Base-by-base conservation (phyloP, 2,797 vertebrate genomes). In the Aphelocoma californica region DNA sequence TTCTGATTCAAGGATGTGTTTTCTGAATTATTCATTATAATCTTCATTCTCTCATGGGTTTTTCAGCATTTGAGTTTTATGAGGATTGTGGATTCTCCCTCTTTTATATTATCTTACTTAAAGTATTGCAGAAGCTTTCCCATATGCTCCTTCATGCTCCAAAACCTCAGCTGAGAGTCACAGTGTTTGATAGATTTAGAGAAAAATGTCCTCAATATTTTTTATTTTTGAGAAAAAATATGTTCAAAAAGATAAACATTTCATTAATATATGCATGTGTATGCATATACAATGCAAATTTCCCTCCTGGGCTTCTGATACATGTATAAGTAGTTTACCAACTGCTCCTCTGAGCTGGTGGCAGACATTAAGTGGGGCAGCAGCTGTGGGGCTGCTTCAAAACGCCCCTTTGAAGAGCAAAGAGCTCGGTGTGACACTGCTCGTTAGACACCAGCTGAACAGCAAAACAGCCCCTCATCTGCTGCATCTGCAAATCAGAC, bases 361-460 rank as follows among this genome's bases (percentile, higher is more conserved):
- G 34, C 72, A 91, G 57, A 21, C 32, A 48, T 20, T 14, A 47
- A 88, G n/a, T 78, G 56, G 66, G 80, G 51, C 82, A 83, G 70
- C 50, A 64, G 34, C 79, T 60, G 48, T 29, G 51, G 40, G 34
- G 29, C 85, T 57, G 45, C 70, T 75, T 65, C 81, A 48, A 9
- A 78, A 66, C 28, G 6, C 8, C 38, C 45, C 47, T 85, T 51
- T n/a, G 80, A 92, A 78, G 67, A 71, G 60, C 57, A 64, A 38
- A 73, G 65, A 18, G 14, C 26, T 77, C 0, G 0, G 34, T 12
- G 57, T 32, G 42, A 21, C 44, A 16, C 14, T 0, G 0, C 15
- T 25, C 0, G 0, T n/a, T 65, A 36, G 44, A 61, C 65, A 34
- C 4, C 31, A 79, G 34, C 34, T 12, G 51, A 79, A 13, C 2